Conservation (phyloP, 2,888 invertebrate species). For the Ophioninae sp. region DNA sequence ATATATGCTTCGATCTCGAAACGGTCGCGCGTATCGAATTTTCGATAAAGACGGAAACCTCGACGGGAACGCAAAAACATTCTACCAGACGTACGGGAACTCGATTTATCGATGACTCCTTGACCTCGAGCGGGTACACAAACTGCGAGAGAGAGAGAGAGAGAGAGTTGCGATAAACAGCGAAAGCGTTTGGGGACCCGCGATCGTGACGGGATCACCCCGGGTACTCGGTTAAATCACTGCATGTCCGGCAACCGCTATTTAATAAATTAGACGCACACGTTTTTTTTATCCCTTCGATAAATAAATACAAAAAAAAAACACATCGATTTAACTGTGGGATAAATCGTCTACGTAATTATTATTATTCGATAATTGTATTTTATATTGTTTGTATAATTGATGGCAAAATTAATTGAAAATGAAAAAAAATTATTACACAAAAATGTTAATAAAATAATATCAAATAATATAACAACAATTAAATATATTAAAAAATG, state of each 20-base stretch:
- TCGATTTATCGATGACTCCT: slow-evolving; percentile 52
- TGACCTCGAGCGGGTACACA: slow-evolving; percentile 41
- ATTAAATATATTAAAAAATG: too few relatives aligned
- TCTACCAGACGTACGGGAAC: slow-evolving; percentile 21
- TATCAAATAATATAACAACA: too few relatives aligned
- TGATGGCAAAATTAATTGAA: too few relatives aligned
- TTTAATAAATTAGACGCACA: not conserved
- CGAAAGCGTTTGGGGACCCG: not conserved
- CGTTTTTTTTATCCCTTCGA: not conserved
- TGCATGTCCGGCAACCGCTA: not conserved
- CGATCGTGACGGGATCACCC: slow-evolving; percentile 1
- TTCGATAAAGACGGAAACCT: slow-evolving; percentile 43
- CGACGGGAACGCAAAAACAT: slow-evolving; percentile 47
- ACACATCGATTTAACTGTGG: too few relatives aligned
- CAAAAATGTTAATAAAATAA: too few relatives aligned
- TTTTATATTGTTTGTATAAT: too few relatives aligned
- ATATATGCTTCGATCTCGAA: too few relatives aligned
- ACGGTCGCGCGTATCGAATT: slow-evolving; percentile 38
- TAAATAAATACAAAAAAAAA: not conserved
- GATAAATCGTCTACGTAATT: too few relatives aligned
- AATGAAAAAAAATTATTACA: too few relatives aligned
- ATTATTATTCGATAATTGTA: too few relatives aligned
- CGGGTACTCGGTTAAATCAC: slow-evolving; percentile 20
- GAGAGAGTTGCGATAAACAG: slow-evolving; percentile 35
- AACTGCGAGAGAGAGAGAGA: too few relatives aligned